Percentiles rank a stretch among this genome's conserved stretches.
These are phyloP conservation scores for Conus betulinus DNA, from an alignment of 1,140 invertebrate species.

Conservation along the genomic window DNA sequence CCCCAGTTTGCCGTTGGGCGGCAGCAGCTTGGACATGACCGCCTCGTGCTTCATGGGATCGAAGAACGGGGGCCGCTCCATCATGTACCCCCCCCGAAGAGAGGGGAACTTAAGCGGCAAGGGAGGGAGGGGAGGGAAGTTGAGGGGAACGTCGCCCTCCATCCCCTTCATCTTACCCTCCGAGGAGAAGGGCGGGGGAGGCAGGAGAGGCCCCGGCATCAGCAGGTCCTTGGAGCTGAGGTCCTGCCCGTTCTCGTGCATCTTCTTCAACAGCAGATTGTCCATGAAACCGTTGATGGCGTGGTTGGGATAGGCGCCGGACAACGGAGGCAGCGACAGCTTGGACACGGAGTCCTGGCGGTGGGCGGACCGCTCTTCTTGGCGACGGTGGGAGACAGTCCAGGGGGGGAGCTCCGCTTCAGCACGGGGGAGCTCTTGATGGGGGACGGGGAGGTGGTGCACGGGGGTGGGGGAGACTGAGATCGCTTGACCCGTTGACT, in stretches of 20 bases:
- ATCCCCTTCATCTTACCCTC: constrained; percentile 23
- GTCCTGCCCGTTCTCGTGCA: constrained; percentile 61
- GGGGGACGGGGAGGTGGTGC: not conserved
- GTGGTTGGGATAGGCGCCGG: constrained; percentile 55
- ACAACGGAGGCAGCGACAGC: constrained; percentile 30
- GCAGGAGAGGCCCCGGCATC: constrained; percentile 7
- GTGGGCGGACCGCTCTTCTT: not conserved
- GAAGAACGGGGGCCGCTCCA: constrained; percentile 41
- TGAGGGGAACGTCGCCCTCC: not conserved
- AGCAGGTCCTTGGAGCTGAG: constrained; percentile 17
- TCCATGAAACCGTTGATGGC: constrained; percentile 53
- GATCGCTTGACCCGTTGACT: not conserved
- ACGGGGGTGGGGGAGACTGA: not conserved
- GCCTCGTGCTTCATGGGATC: constrained; percentile 53
- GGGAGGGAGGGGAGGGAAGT: constrained; percentile 27
- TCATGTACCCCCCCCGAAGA: constrained; percentile 44
- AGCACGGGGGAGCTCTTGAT: not conserved
- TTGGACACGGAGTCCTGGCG: not conserved
- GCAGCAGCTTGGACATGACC: constrained; percentile 37
- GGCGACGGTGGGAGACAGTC: not conserved
- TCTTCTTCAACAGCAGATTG: constrained; percentile 64
- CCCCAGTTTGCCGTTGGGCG: constrained; percentile 29
- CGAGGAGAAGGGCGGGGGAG: constrained; percentile 18
- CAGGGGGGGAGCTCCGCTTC: not conserved
- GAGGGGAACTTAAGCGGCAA: constrained; percentile 51